These are phyloP conservation scores for Scophthalmus maximus DNA, from an alignment of 2,113 vertebrate species.

Conservation along the genomic window DNA sequence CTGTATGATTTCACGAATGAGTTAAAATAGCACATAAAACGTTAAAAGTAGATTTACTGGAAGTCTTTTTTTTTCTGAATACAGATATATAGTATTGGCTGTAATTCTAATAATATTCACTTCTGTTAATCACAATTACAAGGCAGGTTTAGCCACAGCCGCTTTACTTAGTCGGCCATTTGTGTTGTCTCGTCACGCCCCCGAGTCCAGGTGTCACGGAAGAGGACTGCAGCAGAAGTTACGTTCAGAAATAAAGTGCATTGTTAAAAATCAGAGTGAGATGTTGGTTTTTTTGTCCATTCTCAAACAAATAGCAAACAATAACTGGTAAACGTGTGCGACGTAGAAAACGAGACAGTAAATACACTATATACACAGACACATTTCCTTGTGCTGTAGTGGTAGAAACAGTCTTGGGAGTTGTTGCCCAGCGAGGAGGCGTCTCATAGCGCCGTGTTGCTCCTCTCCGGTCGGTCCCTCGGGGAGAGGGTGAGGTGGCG, in stretches of 20 bases:
- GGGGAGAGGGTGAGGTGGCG: slow-evolving; percentile 48
- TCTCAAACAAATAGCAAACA: slow-evolving; percentile 15
- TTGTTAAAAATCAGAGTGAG: slow-evolving; percentile 35
- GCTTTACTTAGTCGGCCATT: slow-evolving; percentile 20
- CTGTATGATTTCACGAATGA: neutral
- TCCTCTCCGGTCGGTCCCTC: slow-evolving; percentile 78
- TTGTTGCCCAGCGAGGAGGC: neutral
- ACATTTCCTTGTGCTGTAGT: slow-evolving; percentile 38
- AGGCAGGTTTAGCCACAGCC: slow-evolving; percentile 20
- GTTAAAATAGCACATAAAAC: neutral
- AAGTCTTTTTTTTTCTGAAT: slow-evolving; percentile 46
- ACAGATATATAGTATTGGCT: slow-evolving; percentile 21
- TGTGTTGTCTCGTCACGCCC: slow-evolving; percentile 4
- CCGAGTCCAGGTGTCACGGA: neutral
- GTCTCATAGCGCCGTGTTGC: slow-evolving; percentile 71
- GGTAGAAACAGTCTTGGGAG: slow-evolving; percentile 23
- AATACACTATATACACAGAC: slow-evolving; percentile 68
- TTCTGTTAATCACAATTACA: slow-evolving; percentile 34
- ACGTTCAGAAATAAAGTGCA: slow-evolving; percentile 71
- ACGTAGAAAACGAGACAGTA: slow-evolving; percentile 51
- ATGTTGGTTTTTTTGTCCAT: neutral
- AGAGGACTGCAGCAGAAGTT: slow-evolving; percentile 34
- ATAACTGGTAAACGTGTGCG: slow-evolving; percentile 8
- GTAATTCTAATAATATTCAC: slow-evolving; percentile 19
- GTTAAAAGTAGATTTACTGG: slow-evolving; percentile 36